phyloP scores from a whole-genome alignment of 2,888 invertebrate species.

The Leptinotarsa juncta region DNA sequence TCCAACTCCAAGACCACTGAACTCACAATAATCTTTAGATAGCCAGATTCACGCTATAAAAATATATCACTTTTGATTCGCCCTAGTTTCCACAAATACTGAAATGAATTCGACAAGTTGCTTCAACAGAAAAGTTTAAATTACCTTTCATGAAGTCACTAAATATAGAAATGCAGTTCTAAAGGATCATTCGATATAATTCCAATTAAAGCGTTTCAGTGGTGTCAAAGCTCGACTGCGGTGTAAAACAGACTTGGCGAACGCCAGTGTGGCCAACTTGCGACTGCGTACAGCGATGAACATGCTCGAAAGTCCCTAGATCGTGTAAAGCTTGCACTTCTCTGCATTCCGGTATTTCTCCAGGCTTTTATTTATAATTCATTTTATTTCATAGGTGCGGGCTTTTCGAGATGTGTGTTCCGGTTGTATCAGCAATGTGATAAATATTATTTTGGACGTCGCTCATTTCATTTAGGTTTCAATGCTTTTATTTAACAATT shows the following conservation, averaged over 20 bases:
- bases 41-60: constrained; percentile 42
- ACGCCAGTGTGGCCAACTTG: constrained; percentile 44
- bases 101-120: neutral
- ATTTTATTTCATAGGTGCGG: constrained; percentile 34
- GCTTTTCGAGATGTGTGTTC: constrained; percentile 18
- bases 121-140: neutral
- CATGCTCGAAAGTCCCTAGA: constrained; percentile 43
- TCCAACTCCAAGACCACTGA: constrained; percentile 51
- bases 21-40: constrained; percentile 51
- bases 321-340: constrained; percentile 40
- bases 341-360: constrained; percentile 29
- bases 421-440: constrained; percentile 10
- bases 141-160: neutral
- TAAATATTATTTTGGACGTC: neutral
- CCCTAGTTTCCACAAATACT: neutral
- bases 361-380: constrained; percentile 34
- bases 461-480: neutral
- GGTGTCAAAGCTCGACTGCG: constrained; percentile 24
- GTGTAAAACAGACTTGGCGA: constrained; percentile 38
- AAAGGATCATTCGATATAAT: neutral
- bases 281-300: constrained; percentile 42
- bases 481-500: neutral
- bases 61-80: constrained; percentile 27
- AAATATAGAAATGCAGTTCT: neutral
- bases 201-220: constrained; percentile 5